These are phyloP conservation scores for Antheraea pernyi DNA, from an alignment of 1,140 invertebrate species.

Conservation along the genomic window DNA sequence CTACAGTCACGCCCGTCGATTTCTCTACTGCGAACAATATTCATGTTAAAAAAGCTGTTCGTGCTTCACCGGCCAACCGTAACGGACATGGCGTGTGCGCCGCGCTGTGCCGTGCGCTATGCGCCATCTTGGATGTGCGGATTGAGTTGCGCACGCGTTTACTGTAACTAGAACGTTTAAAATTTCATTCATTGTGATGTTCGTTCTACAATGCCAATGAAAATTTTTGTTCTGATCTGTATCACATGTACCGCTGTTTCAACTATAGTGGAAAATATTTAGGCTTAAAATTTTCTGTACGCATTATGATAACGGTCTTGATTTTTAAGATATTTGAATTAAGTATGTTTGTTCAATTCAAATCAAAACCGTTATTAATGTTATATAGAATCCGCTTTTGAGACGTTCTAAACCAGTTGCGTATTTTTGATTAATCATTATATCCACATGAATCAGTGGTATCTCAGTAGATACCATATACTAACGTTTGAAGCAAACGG, in stretches of 20 bases:
- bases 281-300: too few relatives aligned
- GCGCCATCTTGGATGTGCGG: constrained; percentile 70
- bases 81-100: constrained; percentile 70
- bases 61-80: constrained; percentile 58
- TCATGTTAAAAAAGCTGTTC: constrained; percentile 72
- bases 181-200: background rate
- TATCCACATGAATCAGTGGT: background rate
- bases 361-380: background rate
- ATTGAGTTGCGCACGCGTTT: constrained; percentile 61
- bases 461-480: too few relatives aligned
- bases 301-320: too few relatives aligned
- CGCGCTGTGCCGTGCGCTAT: constrained; percentile 65
- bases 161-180: background rate
- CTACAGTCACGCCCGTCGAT: constrained; percentile 72
- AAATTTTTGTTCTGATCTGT: background rate
- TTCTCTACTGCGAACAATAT: constrained; percentile 77
- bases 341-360: background rate
- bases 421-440: background rate
- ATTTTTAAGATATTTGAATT: background rate
- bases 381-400: background rate
- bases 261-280: background rate
- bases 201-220: background rate
- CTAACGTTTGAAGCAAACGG: too few relatives aligned
- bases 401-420: background rate
- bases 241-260: background rate